phyloP scores from a whole-genome alignment of 2,888 invertebrate species.

The Imbricaverruca yamaguchii region DNA sequence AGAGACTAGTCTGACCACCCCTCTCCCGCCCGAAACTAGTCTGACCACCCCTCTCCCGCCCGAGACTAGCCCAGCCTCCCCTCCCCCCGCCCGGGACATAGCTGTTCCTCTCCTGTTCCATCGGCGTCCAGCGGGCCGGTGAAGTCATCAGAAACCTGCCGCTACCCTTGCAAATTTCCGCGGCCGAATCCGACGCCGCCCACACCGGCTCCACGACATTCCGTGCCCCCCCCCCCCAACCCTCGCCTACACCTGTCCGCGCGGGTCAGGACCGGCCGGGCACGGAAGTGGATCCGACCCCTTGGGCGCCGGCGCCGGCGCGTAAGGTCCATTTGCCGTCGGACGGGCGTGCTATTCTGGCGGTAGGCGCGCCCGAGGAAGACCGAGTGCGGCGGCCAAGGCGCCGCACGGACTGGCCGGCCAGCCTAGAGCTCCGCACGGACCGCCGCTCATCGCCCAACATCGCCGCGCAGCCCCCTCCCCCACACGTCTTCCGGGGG shows the following conservation, averaged over 20 bases:
- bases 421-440: too few relatives aligned
- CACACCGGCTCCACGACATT: neutral
- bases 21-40: too few relatives aligned
- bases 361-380: neutral
- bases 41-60: too few relatives aligned
- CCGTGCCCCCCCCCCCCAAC: neutral
- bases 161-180: neutral
- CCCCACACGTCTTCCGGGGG: too few relatives aligned
- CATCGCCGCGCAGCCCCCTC: too few relatives aligned
- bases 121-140: neutral
- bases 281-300: neutral
- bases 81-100: too few relatives aligned
- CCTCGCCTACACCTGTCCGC: neutral
- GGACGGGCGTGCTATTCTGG: neutral
- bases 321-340: neutral
- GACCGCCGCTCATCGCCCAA: too few relatives aligned
- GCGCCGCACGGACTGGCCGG: too few relatives aligned
- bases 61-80: too few relatives aligned
- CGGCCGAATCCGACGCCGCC: neutral
- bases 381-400: too few relatives aligned
- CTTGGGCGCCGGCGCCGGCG: neutral
- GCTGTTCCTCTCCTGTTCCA: too few relatives aligned
- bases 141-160: neutral
- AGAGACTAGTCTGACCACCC: too few relatives aligned
- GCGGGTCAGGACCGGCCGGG: neutral